A percentile compares a stretch with the other conserved stretches of the same genome.
Conservation (phyloP, 2,888 invertebrate species). For the Sphecodes monilicornis region DNA sequence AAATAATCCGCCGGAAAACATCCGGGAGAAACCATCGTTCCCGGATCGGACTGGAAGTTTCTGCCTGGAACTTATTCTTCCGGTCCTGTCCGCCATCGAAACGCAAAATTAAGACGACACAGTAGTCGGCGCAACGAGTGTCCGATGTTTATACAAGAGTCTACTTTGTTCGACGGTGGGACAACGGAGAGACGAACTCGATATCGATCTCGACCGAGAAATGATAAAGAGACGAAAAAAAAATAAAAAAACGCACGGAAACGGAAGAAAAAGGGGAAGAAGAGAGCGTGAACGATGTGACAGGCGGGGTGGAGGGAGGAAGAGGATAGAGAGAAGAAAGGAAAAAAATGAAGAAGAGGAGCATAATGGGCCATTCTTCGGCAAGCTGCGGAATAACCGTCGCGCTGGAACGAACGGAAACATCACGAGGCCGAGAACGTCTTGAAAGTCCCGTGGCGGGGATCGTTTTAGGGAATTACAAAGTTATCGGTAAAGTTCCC, state of each 20-base stretch:
- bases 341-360: constrained; percentile 18
- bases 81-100: not conserved
- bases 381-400: constrained; percentile 57
- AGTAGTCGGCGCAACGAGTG: constrained; percentile 37
- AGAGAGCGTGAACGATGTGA: not conserved
- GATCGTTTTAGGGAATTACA: constrained; percentile 78
- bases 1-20: constrained; percentile 10
- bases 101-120: constrained; percentile 20
- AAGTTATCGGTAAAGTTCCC: constrained; percentile 79
- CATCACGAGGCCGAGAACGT: constrained; percentile 55
- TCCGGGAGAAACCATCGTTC: not conserved
- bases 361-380: constrained; percentile 53
- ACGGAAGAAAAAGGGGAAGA: not conserved
- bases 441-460: constrained; percentile 70
- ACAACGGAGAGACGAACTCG: constrained; percentile 26
- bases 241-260: not conserved
- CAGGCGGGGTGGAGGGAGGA: not conserved
- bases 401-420: constrained; percentile 54
- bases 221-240: not conserved
- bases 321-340: not conserved
- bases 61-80: not conserved
- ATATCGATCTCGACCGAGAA: constrained; percentile 1
- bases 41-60: not conserved
- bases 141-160: constrained; percentile 46
- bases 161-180: constrained; percentile 45